phyloP scores from a whole-genome alignment of 2,888 invertebrate genomes.

The Sussaba pulchella region DNA sequence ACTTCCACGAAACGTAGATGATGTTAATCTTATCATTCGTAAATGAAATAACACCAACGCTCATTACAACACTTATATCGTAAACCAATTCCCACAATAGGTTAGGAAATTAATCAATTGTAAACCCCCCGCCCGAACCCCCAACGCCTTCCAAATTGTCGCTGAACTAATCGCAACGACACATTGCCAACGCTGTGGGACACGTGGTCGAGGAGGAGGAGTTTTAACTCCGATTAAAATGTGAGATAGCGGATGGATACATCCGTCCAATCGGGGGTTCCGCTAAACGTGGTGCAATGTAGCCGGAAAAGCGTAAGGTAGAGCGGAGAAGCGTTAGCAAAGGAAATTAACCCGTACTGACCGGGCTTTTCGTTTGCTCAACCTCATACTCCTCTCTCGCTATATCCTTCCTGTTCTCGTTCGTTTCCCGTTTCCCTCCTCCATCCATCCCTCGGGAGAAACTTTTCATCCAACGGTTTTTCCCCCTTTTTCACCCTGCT shows the following conservation, averaged over 20 bases:
- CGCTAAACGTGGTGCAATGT: conserved; percentile 44
- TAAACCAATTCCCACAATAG: too few species aligned
- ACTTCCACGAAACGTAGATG: too few species aligned
- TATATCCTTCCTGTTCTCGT: conserved; percentile 52
- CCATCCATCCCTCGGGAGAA: conserved; percentile 58
- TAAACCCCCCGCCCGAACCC: too few species aligned
- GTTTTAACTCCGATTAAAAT: conserved; percentile 15
- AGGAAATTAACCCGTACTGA: conserved; percentile 74
- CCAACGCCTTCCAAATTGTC: too few species aligned
- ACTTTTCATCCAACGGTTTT: conserved; percentile 65
- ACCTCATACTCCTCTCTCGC: conserved; percentile 47
- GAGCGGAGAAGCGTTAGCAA: conserved; percentile 57
- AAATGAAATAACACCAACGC: too few species aligned
- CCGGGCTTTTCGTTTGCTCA: conserved; percentile 71
- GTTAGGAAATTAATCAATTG: too few species aligned
- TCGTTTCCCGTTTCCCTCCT: conserved; percentile 38
- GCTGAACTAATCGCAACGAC: background rate
- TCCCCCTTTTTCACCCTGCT: conserved; percentile 46
- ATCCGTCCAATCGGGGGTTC: conserved; percentile 12
- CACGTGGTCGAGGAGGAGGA: background rate
- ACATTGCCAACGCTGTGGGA: background rate
- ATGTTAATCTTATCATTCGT: too few species aligned
- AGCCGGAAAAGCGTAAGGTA: conserved; percentile 59
- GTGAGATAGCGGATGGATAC: conserved; percentile 28
- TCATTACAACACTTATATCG: too few species aligned